Evolutionary conservation across 2,113 vertebrate genomes (phyloP), one percentile per base, ranked within the genome.

Genomic region (Anarrhichthys ocellatus): DNA sequence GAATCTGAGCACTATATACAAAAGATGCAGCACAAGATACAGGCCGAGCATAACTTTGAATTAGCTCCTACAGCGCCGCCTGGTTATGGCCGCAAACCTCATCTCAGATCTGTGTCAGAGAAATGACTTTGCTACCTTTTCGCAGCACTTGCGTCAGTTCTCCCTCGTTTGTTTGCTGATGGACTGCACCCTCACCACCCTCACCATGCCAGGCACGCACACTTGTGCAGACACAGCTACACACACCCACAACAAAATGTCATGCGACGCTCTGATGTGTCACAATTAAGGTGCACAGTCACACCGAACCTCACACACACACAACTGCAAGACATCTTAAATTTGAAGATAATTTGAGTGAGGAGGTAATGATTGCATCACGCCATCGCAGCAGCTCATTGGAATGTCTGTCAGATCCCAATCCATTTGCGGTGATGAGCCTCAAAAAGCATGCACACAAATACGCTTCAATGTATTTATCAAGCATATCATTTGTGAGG

Each of bases 381-480:
- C 9, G 50, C 73, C 44, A 66, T 40, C 56, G 70, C 8, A 65
- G 86, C 64, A 58, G 27, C 91, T 94, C 87, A 89, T 92, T 88
- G 91, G 73, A 86, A 93, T 92, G 92, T 92, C 78, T 84, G 82
- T 90, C 89, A 88, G 89, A 91, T 86, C 71, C 63, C 56, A 75
- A 36, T 90, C 65, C 82, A 83, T 92, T 87, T 88, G 77, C 72
- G 36, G 44, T 81, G 85, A 93, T 85, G 80, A 91, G 90, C 75
- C 80, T 78, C 32, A 63, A 74, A 82, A 82, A 6, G 29, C 56
- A 34, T 66, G 6, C 32, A 73, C 62, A 22, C 58, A 27, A 20
- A 44, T 18, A 65, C 48, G 32, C 13, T 17, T 58, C 77, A 73
- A 38, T 70, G 64, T 80, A 88, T 92, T 92, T 92, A 92, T 92